Base-by-base conservation (phyloP, 30 jellyfish, hydroid and myxozoan genomes). In the Phacellophora camtschatica region DNA sequence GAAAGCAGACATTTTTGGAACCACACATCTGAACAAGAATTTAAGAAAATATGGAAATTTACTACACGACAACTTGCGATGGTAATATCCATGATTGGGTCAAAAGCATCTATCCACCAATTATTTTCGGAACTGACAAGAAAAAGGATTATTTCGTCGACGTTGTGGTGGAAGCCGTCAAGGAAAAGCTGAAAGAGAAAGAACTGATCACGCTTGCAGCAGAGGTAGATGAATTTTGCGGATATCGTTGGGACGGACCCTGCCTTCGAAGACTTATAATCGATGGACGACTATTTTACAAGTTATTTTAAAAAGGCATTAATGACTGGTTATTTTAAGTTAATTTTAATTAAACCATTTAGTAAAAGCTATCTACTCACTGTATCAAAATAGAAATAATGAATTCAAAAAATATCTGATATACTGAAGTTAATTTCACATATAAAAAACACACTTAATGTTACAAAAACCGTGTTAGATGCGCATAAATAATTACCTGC, bases 201-300 rank as follows among this genome's bases (percentile, higher is more conserved):
- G 86, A 72, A 5, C 39, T 67, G 13, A 64, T 72, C 10, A 72
- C 86, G 27, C 46, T 72, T 12, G 86, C 86, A 4, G 86, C 86
- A 54, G 86, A 72, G 37, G 86, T 72, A 24, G 66, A 72, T 51
- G 45, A 23, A 27, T 49, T 72, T 27, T 72, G 72, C 19, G 86
- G 86, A 15, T 34, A 48, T 67, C 54, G 56, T 19, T 72, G 54
- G 42, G 71, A 72, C 27, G 86, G 86, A 5, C 86, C 86, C 12
- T 72, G 86, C 1, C 43, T 72, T 49, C 16, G 86, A 56, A 72
- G 86, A 56, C 86, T 72, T 54, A 50, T 72, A 32, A 51, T 72
- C 29, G 86, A 72, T 22, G 86, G 74, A 20, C 51, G 36, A 39
- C 74, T 72, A 19, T 72, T 72, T 31, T 72, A 72, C 57, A 61